Percentiles rank a stretch among this genome's conserved stretches.
phyloP scores from a whole-genome alignment of 1,140 invertebrate genomes.

The Drosophila pectinifera region DNA sequence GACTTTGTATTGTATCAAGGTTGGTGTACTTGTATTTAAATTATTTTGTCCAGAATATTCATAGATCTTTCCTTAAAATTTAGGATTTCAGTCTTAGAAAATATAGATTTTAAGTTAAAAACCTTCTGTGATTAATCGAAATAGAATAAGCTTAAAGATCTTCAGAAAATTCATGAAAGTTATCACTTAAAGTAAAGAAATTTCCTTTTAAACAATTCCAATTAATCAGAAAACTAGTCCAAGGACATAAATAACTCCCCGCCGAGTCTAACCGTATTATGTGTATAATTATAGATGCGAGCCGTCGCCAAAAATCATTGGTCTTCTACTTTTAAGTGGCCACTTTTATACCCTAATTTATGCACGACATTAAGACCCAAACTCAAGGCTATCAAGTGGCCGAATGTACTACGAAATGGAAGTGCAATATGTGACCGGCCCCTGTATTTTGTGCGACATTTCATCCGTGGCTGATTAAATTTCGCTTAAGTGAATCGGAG shows the following conservation, averaged over 20 bases:
- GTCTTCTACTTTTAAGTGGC: constrained; percentile 21
- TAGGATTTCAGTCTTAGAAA: too few species aligned
- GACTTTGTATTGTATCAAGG: too few species aligned
- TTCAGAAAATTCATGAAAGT: too few species aligned
- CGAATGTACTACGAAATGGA: constrained; percentile 41
- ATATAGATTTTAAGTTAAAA: too few species aligned
- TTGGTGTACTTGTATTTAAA: too few species aligned
- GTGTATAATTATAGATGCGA: constrained; percentile 25
- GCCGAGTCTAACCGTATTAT: constrained; percentile 2
- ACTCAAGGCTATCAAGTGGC: constrained; percentile 31
- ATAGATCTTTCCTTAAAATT: too few species aligned
- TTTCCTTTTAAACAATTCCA: neutral
- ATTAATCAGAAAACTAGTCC: constrained; percentile 1
- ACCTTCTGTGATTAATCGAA: too few species aligned
- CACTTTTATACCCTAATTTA: constrained; percentile 49
- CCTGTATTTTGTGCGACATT: constrained; percentile 30
- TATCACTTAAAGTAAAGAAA: too few species aligned
- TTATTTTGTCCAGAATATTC: too few species aligned
- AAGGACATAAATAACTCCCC: neutral
- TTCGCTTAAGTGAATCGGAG: constrained; percentile 40
- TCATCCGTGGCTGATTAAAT: constrained; percentile 60
- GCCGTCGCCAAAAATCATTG: constrained; percentile 9
- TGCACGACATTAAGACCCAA: constrained; percentile 39
- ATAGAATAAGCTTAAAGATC: too few species aligned
- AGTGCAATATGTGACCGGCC: constrained; percentile 54